Base-by-base conservation (phyloP, 1,140 invertebrate species). In the Procambarus clarkii region DNA sequence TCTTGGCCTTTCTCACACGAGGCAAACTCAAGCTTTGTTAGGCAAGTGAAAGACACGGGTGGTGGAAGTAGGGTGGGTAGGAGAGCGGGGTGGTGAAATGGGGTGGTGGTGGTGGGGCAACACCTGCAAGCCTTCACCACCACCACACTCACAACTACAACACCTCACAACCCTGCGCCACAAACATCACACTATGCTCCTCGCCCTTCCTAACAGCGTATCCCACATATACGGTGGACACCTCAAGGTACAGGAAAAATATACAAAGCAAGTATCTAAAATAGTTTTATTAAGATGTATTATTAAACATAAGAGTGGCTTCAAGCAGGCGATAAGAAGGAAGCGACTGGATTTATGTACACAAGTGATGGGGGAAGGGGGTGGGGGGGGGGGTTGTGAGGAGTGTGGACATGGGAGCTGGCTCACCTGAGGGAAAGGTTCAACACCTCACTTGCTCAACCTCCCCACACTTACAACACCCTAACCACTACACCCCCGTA, bases 271-370 rank as follows among this genome's bases (percentile, higher is more conserved):
- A 13, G 15, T 81, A 81, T 24, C 79, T 81, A 81, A 81, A 81
- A 81, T 81, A 81, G 54, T 50, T 81, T 81, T 81, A 81, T 81
- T 81, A 54, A 81, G 15, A 54, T 81, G 5, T 81, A 81, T 50
- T 44, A 81, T 54, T 54, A 81, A 58, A 81, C 79, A 81, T 81
- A 45, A 58, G 54, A 58, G 44, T 24, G 79, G 54, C 48, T 54
- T 58, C 46, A 81, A 81, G 79, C 79, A 45, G 79, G 79, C 79
- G 54, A 45, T 24, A 81, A 81, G 79, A 34, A 45, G 79, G 79
- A 81, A 81, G 79, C 79, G 48, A 44, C 48, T 81, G 79, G 79
- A 81, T 81, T 54, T 81, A 64, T 64, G 60, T 64, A 64, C 60
- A 64, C 13, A 21, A 64, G 60, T 64, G 13, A 64, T 11, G 60